phyloP scores from a whole-genome alignment of 2,888 invertebrate species.

The Torymus auratus region DNA sequence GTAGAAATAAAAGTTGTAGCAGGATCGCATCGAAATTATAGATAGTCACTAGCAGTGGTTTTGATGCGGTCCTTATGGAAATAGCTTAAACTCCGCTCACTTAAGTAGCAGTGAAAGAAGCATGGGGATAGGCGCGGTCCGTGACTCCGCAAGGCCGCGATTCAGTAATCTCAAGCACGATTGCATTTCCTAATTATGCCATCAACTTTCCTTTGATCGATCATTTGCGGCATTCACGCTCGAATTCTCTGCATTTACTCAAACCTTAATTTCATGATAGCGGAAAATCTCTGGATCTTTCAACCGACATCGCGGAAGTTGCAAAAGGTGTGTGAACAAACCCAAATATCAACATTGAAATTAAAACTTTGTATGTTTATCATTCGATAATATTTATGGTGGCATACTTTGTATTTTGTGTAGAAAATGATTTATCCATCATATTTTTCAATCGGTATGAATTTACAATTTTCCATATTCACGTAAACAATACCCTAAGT shows the following conservation, averaged over 20 bases:
- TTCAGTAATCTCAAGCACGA: conserved; percentile 25
- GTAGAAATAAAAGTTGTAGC: conserved; percentile 44
- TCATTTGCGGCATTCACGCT: conserved; percentile 7
- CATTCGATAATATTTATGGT: too few species aligned
- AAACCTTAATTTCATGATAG: too few species aligned
- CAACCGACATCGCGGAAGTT: too few species aligned
- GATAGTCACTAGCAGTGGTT: conserved; percentile 22
- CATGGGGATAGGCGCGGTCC: conserved; percentile 15
- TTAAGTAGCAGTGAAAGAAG: conserved; percentile 28
- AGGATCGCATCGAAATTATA: conserved; percentile 41
- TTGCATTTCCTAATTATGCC: conserved; percentile 34
- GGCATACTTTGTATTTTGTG: too few species aligned
- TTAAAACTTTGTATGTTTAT: too few species aligned
- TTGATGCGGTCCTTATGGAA: conserved; percentile 44
- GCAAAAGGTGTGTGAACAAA: too few species aligned
- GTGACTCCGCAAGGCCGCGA: neutral
- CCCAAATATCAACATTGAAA: too few species aligned
- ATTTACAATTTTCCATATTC: neutral
- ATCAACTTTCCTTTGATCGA: conserved; percentile 17
- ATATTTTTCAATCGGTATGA: too few species aligned
- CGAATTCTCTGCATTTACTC: neutral
- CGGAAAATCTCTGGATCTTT: too few species aligned
- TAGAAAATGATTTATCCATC: too few species aligned
- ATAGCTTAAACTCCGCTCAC: conserved; percentile 54
- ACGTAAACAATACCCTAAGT: too few species aligned